Evolutionary conservation across 2,888 invertebrate genomes (phyloP).

Genomic region (Drosophila fulvimacula): DNA sequence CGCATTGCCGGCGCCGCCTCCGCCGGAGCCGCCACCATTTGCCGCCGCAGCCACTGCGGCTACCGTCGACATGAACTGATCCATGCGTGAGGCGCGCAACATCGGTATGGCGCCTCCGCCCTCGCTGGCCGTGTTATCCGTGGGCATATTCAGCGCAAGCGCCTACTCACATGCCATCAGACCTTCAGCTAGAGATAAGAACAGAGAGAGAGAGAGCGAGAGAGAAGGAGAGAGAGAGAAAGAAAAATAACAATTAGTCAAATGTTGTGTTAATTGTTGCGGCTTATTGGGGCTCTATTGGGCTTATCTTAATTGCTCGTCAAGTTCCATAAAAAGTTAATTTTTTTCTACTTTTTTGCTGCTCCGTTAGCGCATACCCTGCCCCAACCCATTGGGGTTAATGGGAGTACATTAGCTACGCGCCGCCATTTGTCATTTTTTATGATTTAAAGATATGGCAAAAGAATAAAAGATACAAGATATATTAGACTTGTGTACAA

Average conservation of each 20-base stretch:
- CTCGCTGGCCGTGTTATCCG: conserved; percentile 77
- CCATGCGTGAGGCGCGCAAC: conserved; percentile 86
- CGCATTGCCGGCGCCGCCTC: conserved; percentile 31
- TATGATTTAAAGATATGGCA: background rate
- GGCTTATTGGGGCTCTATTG: conserved; percentile 63
- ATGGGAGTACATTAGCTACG: background rate
- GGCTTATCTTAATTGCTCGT: conserved; percentile 75
- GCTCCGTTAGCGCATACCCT: background rate
- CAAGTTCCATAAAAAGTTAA: conserved; percentile 71
- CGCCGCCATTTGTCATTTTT: background rate
- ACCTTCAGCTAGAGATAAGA: conserved; percentile 52
- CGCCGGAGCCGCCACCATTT: conserved; percentile 82
- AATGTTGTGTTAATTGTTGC: conserved; percentile 67
- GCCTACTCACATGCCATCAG: conserved; percentile 70
- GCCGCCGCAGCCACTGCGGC: conserved; percentile 78
- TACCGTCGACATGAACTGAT: conserved; percentile 86
- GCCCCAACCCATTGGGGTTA: background rate
- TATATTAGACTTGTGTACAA: background rate
- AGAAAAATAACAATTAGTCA: conserved; percentile 69
- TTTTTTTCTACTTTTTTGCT: conserved; percentile 11
- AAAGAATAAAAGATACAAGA: background rate
- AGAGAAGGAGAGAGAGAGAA: background rate
- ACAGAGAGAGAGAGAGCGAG: conserved; percentile 2
- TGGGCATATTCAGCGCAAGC: conserved; percentile 76
- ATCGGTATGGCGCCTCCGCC: conserved; percentile 80